Evolutionary conservation across 2,113 vertebrate genomes (phyloP).

Genomic region (Sminthopsis crassicaudata): DNA sequence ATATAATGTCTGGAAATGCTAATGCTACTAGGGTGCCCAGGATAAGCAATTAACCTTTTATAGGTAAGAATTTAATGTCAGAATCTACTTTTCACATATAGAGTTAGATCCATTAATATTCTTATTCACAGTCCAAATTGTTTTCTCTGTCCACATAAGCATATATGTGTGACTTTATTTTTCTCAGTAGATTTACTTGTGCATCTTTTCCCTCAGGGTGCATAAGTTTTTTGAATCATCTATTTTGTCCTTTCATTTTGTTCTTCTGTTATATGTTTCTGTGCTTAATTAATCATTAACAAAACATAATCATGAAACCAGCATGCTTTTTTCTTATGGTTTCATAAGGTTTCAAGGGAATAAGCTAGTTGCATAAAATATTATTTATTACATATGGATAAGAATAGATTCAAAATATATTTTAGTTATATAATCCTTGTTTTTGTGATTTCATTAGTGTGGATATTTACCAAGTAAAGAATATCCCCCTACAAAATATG

Average conservation of each 20-base stretch:
- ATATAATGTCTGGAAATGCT: not conserved
- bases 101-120: not conserved
- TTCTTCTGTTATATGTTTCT: not conserved
- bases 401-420: not conserved
- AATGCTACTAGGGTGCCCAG: not conserved
- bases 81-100: not conserved
- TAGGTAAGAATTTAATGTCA: not conserved
- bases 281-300: not conserved
- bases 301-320: not conserved
- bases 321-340: not conserved
- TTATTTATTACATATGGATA: not conserved
- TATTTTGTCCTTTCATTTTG: not conserved
- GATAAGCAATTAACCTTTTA: not conserved
- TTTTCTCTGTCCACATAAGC: too few species aligned
- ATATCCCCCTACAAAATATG: not conserved
- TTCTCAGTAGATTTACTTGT: not conserved
- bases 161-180: not conserved
- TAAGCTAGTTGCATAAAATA: not conserved
- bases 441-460: not conserved
- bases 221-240: not conserved
- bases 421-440: not conserved
- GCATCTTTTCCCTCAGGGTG: not conserved
- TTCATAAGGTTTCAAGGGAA: not conserved
- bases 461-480: not conserved
- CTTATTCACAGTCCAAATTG: too few species aligned